phyloP scores from a whole-genome alignment of 2,797 vertebrate species.

The Pipistrellus nathusii region DNA sequence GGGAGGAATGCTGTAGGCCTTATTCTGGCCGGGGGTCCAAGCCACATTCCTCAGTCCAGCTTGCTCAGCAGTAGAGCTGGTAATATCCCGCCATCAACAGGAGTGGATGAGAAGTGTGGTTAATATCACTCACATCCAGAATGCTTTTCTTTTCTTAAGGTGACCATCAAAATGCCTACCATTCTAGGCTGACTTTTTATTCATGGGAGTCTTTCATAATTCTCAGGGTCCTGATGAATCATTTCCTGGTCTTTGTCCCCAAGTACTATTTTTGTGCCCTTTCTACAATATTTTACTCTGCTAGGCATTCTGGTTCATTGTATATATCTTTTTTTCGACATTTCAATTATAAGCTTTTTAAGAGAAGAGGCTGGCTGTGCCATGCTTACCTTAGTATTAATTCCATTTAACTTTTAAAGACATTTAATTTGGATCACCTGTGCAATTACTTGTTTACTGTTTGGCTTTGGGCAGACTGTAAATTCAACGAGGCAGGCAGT shows the following conservation, averaged over 20 bases:
- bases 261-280: background rate
- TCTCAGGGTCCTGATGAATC: background rate
- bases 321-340: background rate
- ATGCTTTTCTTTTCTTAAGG: background rate
- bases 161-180: background rate
- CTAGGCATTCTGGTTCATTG: background rate
- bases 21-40: background rate
- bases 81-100: background rate
- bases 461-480: slow-evolving; percentile 20
- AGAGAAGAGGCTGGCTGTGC: background rate
- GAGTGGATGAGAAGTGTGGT: background rate
- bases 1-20: background rate
- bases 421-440: slow-evolving; percentile 10
- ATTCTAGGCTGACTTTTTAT: background rate
- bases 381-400: slow-evolving; percentile 10
- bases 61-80: background rate
- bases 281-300: slow-evolving; percentile 41
- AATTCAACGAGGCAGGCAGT: background rate
- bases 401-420: slow-evolving; percentile 31
- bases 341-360: slow-evolving; percentile 14
- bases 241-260: background rate
- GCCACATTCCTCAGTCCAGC: background rate
- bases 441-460: slow-evolving; percentile 25
- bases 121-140: background rate
- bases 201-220: background rate